phyloP scores from a whole-genome alignment of 1,140 invertebrate species.

The Drosophila micromelanica region DNA sequence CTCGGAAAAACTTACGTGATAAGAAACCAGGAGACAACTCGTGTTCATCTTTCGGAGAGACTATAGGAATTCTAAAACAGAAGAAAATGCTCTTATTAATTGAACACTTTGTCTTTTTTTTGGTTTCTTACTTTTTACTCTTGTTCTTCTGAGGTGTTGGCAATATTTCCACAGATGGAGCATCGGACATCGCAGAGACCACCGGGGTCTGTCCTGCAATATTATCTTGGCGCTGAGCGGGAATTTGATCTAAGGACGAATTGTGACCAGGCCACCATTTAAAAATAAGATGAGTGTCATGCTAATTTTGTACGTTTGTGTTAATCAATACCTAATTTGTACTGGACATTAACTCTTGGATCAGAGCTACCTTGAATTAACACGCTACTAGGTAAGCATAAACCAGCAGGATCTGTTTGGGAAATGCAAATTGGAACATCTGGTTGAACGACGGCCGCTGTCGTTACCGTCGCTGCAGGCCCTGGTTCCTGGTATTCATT shows the following conservation, averaged over 20 bases:
- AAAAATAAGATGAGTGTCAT: not conserved
- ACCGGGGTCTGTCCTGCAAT: conserved; percentile 63
- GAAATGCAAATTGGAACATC: conserved; percentile 45
- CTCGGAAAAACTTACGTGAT: conserved; percentile 46
- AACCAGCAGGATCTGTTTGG: conserved; percentile 33
- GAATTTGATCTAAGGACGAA: conserved; percentile 42
- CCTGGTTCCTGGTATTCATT: conserved; percentile 55
- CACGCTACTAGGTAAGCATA: conserved; percentile 28
- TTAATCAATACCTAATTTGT: conserved; percentile 30
- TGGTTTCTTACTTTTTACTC: conserved; percentile 71
- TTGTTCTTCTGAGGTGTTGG: conserved; percentile 66
- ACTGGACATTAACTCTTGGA: conserved; percentile 30
- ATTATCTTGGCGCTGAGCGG: conserved; percentile 48
- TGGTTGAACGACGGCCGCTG: conserved; percentile 13
- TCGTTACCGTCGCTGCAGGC: not conserved
- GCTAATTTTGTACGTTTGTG: not conserved
- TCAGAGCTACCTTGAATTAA: conserved; percentile 36
- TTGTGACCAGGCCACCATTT: not conserved
- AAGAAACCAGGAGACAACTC: conserved; percentile 17
- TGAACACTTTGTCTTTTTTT: not conserved
- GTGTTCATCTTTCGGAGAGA: conserved; percentile 45
- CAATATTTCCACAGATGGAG: conserved; percentile 80
- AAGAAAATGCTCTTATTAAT: not conserved
- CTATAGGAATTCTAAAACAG: conserved; percentile 57
- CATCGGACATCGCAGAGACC: conserved; percentile 79